A percentile compares a stretch with the other conserved stretches of the same genome.
These are phyloP conservation scores for Coregonus suidteri DNA, from an alignment of 2,797 vertebrate genomes.

Conservation along the genomic window DNA sequence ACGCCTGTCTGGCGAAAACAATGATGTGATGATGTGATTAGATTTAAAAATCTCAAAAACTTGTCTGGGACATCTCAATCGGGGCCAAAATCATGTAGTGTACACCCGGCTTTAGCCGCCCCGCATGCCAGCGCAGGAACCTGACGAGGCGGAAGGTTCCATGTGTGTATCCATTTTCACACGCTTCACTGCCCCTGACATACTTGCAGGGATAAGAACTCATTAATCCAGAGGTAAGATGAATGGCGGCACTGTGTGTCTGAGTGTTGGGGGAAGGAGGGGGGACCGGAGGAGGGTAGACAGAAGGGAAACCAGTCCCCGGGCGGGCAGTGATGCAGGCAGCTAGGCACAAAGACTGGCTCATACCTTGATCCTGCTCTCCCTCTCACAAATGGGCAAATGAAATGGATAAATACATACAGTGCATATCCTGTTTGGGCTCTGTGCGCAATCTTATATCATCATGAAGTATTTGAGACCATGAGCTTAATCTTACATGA, in stretches of 20 bases:
- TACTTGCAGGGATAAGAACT: constrained; percentile 66
- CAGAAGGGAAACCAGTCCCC: background rate
- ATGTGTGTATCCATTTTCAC: constrained; percentile 19
- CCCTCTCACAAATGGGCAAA: constrained; percentile 38
- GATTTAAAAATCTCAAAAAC: too few species aligned
- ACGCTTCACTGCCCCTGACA: constrained; percentile 51
- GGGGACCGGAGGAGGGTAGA: constrained; percentile 8
- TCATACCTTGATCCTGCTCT: constrained; percentile 52
- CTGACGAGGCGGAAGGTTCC: constrained; percentile 33
- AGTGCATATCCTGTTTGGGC: background rate
- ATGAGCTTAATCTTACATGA: background rate
- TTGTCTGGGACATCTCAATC: too few species aligned
- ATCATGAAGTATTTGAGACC: too few species aligned
- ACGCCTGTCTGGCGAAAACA: too few species aligned
- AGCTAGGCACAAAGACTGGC: constrained; percentile 62
- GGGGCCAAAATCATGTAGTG: too few species aligned
- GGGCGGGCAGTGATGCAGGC: background rate
- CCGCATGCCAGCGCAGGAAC: constrained; percentile 37
- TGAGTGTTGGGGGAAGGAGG: constrained; percentile 15
- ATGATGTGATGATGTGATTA: too few species aligned
- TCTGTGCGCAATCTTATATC: background rate
- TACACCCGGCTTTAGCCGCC: too few species aligned
- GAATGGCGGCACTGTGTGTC: constrained; percentile 68
- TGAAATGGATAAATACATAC: constrained; percentile 33
- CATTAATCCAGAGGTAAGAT: constrained; percentile 70